These are phyloP conservation scores for Venusia cambrica DNA, from an alignment of 2,888 invertebrate species.

Conservation along the genomic window DNA sequence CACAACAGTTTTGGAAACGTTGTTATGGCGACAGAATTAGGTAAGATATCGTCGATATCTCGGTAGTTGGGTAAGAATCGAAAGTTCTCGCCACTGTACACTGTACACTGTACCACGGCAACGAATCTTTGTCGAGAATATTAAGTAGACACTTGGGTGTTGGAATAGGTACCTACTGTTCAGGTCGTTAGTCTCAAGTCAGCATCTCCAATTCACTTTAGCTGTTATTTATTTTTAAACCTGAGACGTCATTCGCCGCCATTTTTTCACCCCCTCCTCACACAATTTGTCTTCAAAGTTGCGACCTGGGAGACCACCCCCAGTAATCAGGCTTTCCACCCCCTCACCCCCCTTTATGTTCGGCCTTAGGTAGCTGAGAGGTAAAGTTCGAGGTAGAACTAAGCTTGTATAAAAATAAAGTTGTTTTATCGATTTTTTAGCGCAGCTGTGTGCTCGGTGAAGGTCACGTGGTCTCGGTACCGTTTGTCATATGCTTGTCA, in stretches of 20 bases:
- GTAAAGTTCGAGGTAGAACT: constrained; percentile 30
- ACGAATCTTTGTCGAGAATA: too few relatives aligned
- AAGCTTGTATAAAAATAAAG: constrained; percentile 16
- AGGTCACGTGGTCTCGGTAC: too few relatives aligned
- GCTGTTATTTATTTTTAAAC: constrained; percentile 54
- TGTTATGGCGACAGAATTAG: too few relatives aligned
- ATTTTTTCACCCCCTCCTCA: constrained; percentile 52
- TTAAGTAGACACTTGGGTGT: too few relatives aligned
- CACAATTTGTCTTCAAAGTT: constrained; percentile 69
- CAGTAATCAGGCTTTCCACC: constrained; percentile 38
- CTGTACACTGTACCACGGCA: too few relatives aligned
- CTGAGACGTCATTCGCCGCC: constrained; percentile 53
- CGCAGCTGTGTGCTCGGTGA: constrained; percentile 6
- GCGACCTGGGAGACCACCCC: constrained; percentile 49
- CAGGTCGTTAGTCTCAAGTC: constrained; percentile 18
- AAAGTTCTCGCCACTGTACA: too few relatives aligned
- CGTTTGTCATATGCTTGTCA: too few relatives aligned
- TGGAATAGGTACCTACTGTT: too few relatives aligned
- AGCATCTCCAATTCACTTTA: constrained; percentile 33
- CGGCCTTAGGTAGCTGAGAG: constrained; percentile 58
- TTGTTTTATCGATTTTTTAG: constrained; percentile 18
- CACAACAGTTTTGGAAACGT: too few relatives aligned
- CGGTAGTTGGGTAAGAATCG: too few relatives aligned
- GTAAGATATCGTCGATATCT: too few relatives aligned
- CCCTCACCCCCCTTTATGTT: constrained; percentile 42